These are phyloP conservation scores for Alaudala cheleensis DNA, from an alignment of 2,113 vertebrate genomes.

Conservation along the genomic window DNA sequence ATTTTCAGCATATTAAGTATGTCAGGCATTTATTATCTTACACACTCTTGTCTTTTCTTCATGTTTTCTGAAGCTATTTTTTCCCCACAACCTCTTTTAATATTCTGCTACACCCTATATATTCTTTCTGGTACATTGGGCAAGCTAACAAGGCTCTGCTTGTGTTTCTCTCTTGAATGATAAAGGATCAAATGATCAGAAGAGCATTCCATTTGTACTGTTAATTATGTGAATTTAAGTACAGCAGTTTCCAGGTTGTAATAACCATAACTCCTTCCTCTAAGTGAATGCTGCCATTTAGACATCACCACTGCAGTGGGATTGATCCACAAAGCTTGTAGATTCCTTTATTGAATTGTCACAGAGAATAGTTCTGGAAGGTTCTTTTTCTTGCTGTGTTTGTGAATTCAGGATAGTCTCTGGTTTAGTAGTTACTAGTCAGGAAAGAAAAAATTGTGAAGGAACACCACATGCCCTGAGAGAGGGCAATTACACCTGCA, in stretches of 20 bases:
- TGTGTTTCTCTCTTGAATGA: neutral
- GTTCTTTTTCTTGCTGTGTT: neutral
- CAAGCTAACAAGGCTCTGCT: neutral
- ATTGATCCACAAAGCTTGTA: neutral
- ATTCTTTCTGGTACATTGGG: neutral
- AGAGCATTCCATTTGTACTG: neutral
- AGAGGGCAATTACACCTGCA: neutral
- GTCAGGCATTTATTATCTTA: neutral
- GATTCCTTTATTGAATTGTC: neutral
- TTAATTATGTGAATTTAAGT: neutral
- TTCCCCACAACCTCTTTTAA: neutral
- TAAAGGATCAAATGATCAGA: neutral
- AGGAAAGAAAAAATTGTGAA: neutral
- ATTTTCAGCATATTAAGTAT: neutral
- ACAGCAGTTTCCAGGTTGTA: neutral
- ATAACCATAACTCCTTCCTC: neutral
- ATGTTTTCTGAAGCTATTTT: neutral
- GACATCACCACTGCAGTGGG: neutral
- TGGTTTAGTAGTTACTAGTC: neutral
- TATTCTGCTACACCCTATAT: neutral
- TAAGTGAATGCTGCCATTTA: neutral
- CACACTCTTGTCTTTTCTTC: neutral
- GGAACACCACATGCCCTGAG: neutral
- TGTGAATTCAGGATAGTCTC: neutral
- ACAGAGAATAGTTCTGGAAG: neutral